A percentile compares a stretch with the other conserved stretches of the same genome.
Evolutionary conservation across 1,140 invertebrate species (phyloP).

Genomic region (Polypedilum vanderplanki): DNA sequence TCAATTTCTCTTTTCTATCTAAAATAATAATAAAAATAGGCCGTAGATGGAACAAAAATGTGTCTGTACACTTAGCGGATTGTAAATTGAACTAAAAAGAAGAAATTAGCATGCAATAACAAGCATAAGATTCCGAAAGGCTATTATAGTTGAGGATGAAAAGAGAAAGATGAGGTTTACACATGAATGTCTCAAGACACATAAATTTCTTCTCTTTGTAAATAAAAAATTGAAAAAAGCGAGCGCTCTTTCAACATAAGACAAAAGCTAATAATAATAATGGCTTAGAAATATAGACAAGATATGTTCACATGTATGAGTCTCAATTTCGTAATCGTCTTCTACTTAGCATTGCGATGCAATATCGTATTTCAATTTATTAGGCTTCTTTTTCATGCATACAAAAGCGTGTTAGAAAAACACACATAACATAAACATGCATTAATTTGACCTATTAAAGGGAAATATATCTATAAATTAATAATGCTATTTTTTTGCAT

Average conservation of each 20-base stretch:
- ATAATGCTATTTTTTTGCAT: too few species aligned
- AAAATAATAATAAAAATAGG: too few species aligned
- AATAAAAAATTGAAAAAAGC: not conserved
- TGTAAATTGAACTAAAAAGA: constrained; percentile 14
- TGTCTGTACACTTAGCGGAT: not conserved
- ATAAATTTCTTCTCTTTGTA: not conserved
- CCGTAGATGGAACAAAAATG: not conserved
- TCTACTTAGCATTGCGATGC: not conserved
- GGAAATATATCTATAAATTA: too few species aligned
- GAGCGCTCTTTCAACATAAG: not conserved
- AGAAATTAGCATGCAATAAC: constrained; percentile 14
- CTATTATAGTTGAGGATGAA: not conserved
- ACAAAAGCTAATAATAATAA: not conserved
- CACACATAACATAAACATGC: not conserved
- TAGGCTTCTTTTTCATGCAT: not conserved
- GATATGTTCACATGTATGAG: not conserved
- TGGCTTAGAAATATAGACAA: not conserved
- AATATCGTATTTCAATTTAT: not conserved
- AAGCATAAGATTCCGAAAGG: not conserved
- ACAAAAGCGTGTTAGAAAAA: not conserved
- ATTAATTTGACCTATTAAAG: not conserved
- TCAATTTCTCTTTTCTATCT: too few species aligned
- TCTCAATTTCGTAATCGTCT: constrained; percentile 17
- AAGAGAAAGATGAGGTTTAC: not conserved
- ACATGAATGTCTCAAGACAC: constrained; percentile 2